Conservation (phyloP, 1,140 invertebrate genomes). For the Telenomus remus region DNA sequence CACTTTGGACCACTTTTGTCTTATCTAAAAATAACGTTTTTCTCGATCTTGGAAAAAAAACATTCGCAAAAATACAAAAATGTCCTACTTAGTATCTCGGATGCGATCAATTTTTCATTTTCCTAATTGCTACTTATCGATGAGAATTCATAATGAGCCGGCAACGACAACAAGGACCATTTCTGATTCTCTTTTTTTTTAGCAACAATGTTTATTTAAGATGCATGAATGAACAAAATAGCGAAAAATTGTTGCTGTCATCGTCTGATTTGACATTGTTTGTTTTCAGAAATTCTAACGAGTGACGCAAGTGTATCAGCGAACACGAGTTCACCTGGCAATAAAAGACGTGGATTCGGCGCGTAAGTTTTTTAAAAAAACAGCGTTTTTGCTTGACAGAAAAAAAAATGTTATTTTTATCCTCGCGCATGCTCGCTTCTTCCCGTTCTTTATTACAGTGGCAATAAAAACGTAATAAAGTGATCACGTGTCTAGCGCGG, state of each 20-base stretch:
- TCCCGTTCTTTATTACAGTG: neutral
- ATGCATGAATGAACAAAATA: too few relatives aligned
- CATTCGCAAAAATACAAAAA: too few relatives aligned
- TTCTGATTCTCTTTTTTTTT: too few relatives aligned
- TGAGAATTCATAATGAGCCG: too few relatives aligned
- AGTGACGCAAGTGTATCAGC: conserved; percentile 76
- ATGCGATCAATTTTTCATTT: too few relatives aligned
- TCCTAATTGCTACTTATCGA: too few relatives aligned
- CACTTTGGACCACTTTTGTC: too few relatives aligned
- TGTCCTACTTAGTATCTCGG: too few relatives aligned
- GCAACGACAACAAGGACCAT: too few relatives aligned
- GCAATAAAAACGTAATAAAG: conserved; percentile 25
- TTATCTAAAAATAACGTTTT: too few relatives aligned
- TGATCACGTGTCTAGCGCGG: conserved; percentile 31
- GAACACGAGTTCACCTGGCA: conserved; percentile 83
- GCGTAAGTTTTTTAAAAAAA: conserved; percentile 79
- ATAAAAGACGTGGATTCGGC: conserved; percentile 87
- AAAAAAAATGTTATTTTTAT: conserved; percentile 45
- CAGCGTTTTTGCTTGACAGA: neutral
- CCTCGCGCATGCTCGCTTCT: conserved; percentile 4
- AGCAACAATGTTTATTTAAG: too few relatives aligned
- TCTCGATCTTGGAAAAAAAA: too few relatives aligned
- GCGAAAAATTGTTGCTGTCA: neutral
- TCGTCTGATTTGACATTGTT: conserved; percentile 31
- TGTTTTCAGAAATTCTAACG: conserved; percentile 75